Conservation (phyloP, 2,888 invertebrate genomes). For the Halictus ligatus region DNA sequence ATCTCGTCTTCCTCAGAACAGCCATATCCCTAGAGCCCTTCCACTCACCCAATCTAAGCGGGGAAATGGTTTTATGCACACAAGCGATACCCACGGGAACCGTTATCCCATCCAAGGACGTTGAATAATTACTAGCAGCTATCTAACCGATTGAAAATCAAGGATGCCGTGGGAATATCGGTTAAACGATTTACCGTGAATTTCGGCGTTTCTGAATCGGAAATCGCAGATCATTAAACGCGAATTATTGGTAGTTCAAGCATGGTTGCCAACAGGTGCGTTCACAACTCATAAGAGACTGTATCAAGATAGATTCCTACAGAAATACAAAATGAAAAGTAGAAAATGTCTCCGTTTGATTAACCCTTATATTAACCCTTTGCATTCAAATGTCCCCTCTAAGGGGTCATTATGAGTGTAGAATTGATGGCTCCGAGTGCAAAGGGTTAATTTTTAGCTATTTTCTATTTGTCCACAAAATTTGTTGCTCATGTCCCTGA, state of each 20-base stretch:
- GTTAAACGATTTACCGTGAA: conserved; percentile 50
- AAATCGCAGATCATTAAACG: background rate
- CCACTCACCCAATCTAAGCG: conserved; percentile 73
- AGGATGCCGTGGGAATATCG: conserved; percentile 63
- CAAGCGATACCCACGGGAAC: conserved; percentile 78
- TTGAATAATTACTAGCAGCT: conserved; percentile 79
- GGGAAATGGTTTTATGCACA: conserved; percentile 79
- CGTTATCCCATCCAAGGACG: conserved; percentile 76
- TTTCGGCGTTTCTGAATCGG: conserved; percentile 23
- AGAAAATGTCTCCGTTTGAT: no score
- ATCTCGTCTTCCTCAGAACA: conserved; percentile 65
- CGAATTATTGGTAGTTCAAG: background rate
- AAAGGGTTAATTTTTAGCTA: no score
- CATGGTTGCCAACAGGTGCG: background rate
- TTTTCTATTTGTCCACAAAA: background rate
- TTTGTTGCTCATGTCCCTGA: background rate
- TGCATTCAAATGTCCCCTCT: no score
- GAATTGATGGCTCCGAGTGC: no score
- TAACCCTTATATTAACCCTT: no score
- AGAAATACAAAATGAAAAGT: background rate
- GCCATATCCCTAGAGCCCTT: conserved; percentile 60
- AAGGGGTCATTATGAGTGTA: no score
- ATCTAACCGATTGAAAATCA: conserved; percentile 80
- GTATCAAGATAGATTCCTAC: background rate
- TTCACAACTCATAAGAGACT: background rate